Conservation (phyloP, 2,797 vertebrate genomes). For the Liasis olivaceus region DNA sequence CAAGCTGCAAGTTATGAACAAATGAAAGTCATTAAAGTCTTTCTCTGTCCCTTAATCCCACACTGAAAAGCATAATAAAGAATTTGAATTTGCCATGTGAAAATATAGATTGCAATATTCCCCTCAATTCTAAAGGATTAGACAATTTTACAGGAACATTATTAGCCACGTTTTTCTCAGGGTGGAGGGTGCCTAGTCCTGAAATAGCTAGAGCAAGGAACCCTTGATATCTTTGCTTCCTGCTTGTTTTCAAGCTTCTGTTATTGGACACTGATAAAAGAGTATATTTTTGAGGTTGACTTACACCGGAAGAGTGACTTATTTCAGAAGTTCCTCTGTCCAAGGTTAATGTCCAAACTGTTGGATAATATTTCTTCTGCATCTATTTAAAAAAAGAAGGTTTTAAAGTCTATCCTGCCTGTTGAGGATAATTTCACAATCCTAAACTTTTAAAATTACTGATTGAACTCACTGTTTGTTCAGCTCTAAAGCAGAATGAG, state of each 20-base stretch:
- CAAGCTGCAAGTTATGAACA: neutral
- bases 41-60: neutral
- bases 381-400: neutral
- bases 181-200: no score
- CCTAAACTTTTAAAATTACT: neutral
- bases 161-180: constrained; percentile 12
- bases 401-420: neutral
- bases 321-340: constrained; percentile 1
- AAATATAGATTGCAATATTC: neutral
- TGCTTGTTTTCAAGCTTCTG: constrained; percentile 6
- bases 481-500: neutral
- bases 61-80: neutral
- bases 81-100: neutral
- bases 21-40: neutral
- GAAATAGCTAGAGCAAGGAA: constrained; percentile 13
- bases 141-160: neutral
- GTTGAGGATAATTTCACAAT: constrained; percentile 4
- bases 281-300: neutral
- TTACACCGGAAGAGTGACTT: neutral
- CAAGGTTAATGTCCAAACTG: neutral
- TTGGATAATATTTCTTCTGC: constrained; percentile 3
- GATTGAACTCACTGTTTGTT: constrained; percentile 28
- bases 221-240: neutral
- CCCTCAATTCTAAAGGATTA: neutral
- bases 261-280: neutral